phyloP scores from a whole-genome alignment of 2,113 vertebrate genomes.

The Euleptes europaea region DNA sequence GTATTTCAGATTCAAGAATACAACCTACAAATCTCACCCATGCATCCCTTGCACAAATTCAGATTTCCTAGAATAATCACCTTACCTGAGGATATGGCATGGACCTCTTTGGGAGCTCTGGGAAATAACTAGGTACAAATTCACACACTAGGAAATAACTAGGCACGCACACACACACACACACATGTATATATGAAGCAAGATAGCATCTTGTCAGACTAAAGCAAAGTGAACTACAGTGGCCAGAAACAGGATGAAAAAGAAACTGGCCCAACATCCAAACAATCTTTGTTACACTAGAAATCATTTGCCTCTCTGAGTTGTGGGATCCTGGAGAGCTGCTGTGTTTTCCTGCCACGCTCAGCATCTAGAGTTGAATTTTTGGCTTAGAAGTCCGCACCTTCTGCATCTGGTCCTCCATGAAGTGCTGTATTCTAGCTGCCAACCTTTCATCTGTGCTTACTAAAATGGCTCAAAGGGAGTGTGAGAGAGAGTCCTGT shows the following conservation, averaged over 20 bases:
- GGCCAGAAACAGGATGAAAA: not conserved
- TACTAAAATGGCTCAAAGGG: not conserved
- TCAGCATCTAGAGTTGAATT: constrained; percentile 19
- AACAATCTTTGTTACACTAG: not conserved
- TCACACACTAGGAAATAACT: not conserved
- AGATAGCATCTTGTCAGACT: not conserved
- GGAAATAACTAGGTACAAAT: not conserved
- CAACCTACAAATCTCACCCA: not conserved
- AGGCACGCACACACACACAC: not conserved
- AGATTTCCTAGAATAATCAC: not conserved
- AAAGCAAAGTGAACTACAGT: not conserved
- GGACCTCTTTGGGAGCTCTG: not conserved
- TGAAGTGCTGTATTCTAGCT: not conserved
- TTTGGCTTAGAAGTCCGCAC: accelerated
- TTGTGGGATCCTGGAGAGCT: accelerated
- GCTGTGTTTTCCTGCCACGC: not conserved
- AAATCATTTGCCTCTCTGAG: not conserved
- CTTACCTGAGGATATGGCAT: not conserved
- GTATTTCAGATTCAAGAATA: not conserved
- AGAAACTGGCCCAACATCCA: not conserved
- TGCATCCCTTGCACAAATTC: no score
- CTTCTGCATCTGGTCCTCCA: not conserved
- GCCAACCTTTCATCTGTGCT: not conserved
- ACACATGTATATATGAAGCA: not conserved
- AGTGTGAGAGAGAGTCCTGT: not conserved